phyloP scores from a whole-genome alignment of 2,888 invertebrate genomes.

The Coenonympha glycerion region DNA sequence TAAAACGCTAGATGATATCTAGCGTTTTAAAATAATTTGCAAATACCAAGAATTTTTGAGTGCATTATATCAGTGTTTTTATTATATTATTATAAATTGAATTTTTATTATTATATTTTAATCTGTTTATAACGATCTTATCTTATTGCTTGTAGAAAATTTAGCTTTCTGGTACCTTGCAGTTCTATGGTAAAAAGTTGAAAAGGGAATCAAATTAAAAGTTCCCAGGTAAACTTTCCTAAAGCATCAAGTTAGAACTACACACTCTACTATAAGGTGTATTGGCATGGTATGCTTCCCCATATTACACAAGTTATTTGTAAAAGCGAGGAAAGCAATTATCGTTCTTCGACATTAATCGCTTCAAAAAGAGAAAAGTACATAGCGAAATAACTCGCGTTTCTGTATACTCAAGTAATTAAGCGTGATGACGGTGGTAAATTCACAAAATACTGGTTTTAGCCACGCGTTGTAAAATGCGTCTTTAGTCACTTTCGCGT shows the following conservation, averaged over 20 bases:
- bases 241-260: too few relatives aligned
- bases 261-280: too few relatives aligned
- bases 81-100: background rate
- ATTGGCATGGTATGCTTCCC: too few relatives aligned
- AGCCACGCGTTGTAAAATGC: background rate
- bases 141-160: too few relatives aligned
- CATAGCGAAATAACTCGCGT: background rate
- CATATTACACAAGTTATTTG: too few relatives aligned
- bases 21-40: background rate
- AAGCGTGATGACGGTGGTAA: constrained; percentile 1
- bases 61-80: constrained; percentile 13
- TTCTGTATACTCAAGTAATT: background rate
- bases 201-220: too few relatives aligned
- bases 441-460: constrained; percentile 1
- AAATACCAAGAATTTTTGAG: constrained; percentile 17
- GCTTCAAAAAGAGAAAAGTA: background rate
- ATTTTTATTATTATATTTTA: background rate
- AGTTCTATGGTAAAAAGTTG: too few relatives aligned
- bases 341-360: too few relatives aligned
- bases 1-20: too few relatives aligned
- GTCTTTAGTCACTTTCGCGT: constrained; percentile 2
- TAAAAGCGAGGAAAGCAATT: too few relatives aligned
- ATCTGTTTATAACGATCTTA: background rate
- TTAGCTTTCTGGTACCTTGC: too few relatives aligned
- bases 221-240: too few relatives aligned